Base-by-base conservation (phyloP, 2,113 vertebrate species). In the Protobothrops mucrosquamatus region DNA sequence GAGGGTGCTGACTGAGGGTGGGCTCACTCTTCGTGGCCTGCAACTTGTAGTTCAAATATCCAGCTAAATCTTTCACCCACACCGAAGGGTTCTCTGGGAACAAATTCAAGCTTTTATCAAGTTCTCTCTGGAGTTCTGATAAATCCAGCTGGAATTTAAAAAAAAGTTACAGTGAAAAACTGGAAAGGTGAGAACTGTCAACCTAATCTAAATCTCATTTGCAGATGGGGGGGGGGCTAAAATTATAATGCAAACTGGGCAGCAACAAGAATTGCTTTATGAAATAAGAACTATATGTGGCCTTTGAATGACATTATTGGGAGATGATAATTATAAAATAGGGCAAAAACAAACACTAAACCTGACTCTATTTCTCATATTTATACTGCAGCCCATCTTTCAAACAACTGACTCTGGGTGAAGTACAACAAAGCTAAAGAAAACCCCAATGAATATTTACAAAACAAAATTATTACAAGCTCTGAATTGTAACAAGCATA, bases 41-140 rank as follows among this genome's bases (percentile, higher is more conserved):
- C 88, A 99, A 98, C 64, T 99, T 98, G 96, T 98, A 98, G 98
- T 99, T 99, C 94, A 99, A 98, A 95, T 99, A 99, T 20, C 99
- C 98, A 0, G 99, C 99, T 96, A 99, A 97, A 97, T 99, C 99
- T 98, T 99, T 99, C 94, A 99, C 96, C 99, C 99, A 99, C 81
- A 99, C 98, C 0, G 98, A 99, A 0, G 99, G 98, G 94, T 99
- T 99, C 85, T 98, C 99, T 0, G 98, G 98, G 94, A 99, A 99
- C 92, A 99, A 88, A 0, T 91, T 97, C 94, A 98, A 98, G 97
- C 98, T 99, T 94, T 97, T 99, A 26, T 98, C 98, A 96, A 99
- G 95, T 97, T 99, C 98, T 96, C 98, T 98, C 97, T 98, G 99
- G 93, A 99, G 97, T 15, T 98, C 99, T 0, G 46, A 94, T 26